Conservation (phyloP, 2,797 vertebrate genomes). For the Periparus ater region DNA sequence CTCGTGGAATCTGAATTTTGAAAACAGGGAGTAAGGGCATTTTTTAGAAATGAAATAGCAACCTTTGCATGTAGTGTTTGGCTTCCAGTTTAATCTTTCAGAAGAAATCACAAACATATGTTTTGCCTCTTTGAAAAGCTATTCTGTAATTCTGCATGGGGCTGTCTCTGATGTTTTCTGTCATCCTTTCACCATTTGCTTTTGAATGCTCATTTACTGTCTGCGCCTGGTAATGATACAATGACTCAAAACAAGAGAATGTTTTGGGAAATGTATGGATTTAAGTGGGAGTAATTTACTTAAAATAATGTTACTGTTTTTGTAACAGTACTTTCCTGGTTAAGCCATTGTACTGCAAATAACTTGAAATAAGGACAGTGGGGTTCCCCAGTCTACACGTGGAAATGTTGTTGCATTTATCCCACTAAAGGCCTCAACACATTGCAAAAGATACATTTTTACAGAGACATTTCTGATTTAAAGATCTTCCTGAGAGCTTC, state of each 20-base stretch:
- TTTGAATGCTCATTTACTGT: constrained; percentile 32
- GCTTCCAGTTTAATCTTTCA: not conserved
- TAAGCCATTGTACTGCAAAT: constrained; percentile 26
- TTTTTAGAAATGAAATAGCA: not conserved
- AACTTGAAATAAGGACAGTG: not conserved
- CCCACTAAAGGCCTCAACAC: not conserved
- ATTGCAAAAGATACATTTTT: not conserved
- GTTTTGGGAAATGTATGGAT: constrained; percentile 41
- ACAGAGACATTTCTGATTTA: not conserved
- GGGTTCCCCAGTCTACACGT: not conserved
- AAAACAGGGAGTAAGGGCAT: not conserved
- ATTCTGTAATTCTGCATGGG: not conserved
- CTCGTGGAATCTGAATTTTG: not conserved
- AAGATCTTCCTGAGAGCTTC: not conserved
- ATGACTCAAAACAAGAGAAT: constrained; percentile 57
- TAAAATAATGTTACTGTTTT: constrained; percentile 19
- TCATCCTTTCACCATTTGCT: constrained; percentile 51
- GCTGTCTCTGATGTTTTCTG: constrained; percentile 22
- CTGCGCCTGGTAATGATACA: constrained; percentile 23
- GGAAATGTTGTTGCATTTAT: not conserved
- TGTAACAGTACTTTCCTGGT: not conserved
- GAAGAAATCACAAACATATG: not conserved
- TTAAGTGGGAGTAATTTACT: constrained; percentile 54
- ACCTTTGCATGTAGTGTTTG: not conserved
- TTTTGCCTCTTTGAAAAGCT: not conserved